Percentiles rank a stretch among this genome's conserved stretches.
These are phyloP conservation scores for Oligia latruncula DNA, from an alignment of 2,888 invertebrate species.

Conservation along the genomic window DNA sequence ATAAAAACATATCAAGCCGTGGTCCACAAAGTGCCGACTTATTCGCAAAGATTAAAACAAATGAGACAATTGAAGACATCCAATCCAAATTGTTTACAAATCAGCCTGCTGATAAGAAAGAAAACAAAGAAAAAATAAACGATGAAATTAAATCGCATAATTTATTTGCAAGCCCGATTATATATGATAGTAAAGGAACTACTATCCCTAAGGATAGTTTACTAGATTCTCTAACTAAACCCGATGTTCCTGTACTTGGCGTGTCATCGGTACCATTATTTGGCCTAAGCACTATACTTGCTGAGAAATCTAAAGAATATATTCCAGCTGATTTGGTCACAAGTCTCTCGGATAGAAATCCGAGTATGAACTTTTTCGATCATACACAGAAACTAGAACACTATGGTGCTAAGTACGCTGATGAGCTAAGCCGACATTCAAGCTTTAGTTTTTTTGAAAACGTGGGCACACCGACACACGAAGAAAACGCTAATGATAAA, in stretches of 20 bases:
- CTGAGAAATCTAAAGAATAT: slow-evolving; percentile 69
- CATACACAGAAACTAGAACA: slow-evolving; percentile 46
- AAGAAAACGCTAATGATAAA: slow-evolving; percentile 21
- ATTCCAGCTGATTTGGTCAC: slow-evolving; percentile 51
- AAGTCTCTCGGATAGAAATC: slow-evolving; percentile 58
- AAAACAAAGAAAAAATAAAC: slow-evolving; percentile 19
- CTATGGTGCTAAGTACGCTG: slow-evolving; percentile 30
- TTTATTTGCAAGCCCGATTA: slow-evolving; percentile 29
- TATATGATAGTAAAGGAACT: slow-evolving; percentile 37
- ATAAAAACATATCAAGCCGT: slow-evolving; percentile 19
- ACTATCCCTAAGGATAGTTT: slow-evolving; percentile 46
- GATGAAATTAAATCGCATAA: slow-evolving; percentile 42
- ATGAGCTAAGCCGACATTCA: slow-evolving; percentile 56
- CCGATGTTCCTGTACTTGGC: slow-evolving; percentile 66
- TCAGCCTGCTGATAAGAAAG: slow-evolving; percentile 34
- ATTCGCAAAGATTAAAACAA: slow-evolving; percentile 17
- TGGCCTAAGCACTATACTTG: slow-evolving; percentile 72
- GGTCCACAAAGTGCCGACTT: slow-evolving; percentile 31
- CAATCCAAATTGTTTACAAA: slow-evolving; percentile 15
- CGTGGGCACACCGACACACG: slow-evolving; percentile 45
- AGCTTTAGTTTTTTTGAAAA: slow-evolving; percentile 71
- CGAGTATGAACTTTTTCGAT: slow-evolving; percentile 68
- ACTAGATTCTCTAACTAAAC: slow-evolving; percentile 66
- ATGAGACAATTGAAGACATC: slow-evolving; percentile 19
- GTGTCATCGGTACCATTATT: slow-evolving; percentile 74